Base-by-base conservation (phyloP, 2,888 invertebrate species). In the Tromatobia lineatoria region DNA sequence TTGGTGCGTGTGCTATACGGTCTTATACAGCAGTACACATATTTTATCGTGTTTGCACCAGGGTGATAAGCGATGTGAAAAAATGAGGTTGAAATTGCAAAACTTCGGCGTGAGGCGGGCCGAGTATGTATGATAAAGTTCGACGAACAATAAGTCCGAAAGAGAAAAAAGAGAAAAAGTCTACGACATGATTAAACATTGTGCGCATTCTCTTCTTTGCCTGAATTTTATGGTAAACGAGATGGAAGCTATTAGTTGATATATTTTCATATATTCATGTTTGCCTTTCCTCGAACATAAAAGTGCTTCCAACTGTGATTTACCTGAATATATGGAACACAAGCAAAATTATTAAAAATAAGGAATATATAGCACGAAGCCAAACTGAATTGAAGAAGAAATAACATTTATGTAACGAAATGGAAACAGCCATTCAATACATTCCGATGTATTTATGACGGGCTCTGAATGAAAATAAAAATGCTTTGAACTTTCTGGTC, bases 61-160 rank as follows among this genome's bases (percentile, higher is more conserved):
- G 74, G 77, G 88, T 89, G 93, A 93, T 92, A 93, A 87, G 90
- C 91, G 90, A 89, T 89, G 91, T 88, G 89, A 89, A 90, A 92
- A 93, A 93, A 93, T 92, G 92, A 93, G 92, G 93, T 92, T 91
- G 91, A 91, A 93, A 93, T 93, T 93, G 91, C 92, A 92, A 92
- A 93, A 93, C 90, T 89, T 88, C 86, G 86, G 83, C 61, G 66
- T 38, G 77, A 59, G 81, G 79, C 82, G 82, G 85, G 73, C 70
- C 66, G 70, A 34, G 52, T 23, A 70, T 67, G 64, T 83, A 79
- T 80, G 83, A 80, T 83, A 78, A 79, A 83, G 79, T 83, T 80
- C 71, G 80, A 75, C 80, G 80, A 67, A 77, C 69, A 85, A 77
- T 73, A 67, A 77, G 78, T 52, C 73, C 59, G 81, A 45, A 66